Conservation (phyloP, 2,797 vertebrate genomes). For the Epinephelus malabaricus region DNA sequence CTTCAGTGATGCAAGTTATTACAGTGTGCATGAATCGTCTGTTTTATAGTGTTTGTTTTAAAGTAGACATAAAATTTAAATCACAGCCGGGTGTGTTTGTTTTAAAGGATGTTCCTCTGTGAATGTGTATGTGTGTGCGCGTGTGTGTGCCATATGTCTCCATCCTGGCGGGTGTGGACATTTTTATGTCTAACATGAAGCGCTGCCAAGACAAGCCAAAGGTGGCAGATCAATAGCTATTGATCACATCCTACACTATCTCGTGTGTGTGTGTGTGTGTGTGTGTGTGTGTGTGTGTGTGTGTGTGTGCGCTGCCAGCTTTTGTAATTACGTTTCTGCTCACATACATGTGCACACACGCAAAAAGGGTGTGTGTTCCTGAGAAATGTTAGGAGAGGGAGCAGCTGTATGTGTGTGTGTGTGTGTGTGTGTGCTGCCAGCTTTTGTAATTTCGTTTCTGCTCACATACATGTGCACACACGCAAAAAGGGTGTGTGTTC, state of each 20-base stretch:
- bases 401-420: constrained; percentile 9
- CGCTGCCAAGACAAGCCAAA: constrained; percentile 74
- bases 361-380: constrained; percentile 26
- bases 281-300: constrained; percentile 28
- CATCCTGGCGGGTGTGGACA: constrained; percentile 69
- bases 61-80: not conserved
- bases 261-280: constrained; percentile 31
- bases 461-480: constrained; percentile 29
- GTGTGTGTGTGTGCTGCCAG: constrained; percentile 31
- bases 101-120: constrained; percentile 11
- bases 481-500: constrained; percentile 24
- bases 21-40: not conserved
- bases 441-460: constrained; percentile 59
- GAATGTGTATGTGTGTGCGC: constrained; percentile 30
- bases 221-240: constrained; percentile 80
- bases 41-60: constrained; percentile 7
- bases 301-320: constrained; percentile 33
- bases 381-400: constrained; percentile 19
- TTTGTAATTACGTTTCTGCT: constrained; percentile 60
- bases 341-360: constrained; percentile 21
- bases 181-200: constrained; percentile 78
- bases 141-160: constrained; percentile 55
- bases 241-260: constrained; percentile 65
- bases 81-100: not conserved
- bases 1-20: constrained; percentile 41